Conservation (phyloP, 2,888 invertebrate genomes). For the Cerceris ruficornis region DNA sequence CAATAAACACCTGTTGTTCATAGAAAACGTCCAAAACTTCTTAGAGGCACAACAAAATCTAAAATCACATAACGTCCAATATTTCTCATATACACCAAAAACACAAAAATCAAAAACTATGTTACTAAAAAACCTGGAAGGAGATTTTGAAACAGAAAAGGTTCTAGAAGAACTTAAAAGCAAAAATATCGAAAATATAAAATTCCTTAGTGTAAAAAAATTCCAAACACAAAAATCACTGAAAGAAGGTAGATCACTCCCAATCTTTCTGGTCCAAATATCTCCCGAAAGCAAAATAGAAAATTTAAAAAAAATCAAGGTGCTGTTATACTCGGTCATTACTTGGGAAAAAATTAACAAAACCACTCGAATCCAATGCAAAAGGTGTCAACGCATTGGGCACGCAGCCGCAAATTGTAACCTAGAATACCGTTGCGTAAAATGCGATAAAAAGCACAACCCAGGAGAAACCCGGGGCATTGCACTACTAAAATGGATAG, state of each 20-base stretch:
- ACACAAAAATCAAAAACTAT: conserved; percentile 14
- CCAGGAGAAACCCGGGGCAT: not conserved
- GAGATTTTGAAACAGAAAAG: conserved; percentile 18
- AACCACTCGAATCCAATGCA: too few species aligned
- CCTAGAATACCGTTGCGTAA: too few species aligned
- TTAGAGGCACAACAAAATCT: not conserved
- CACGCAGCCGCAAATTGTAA: too few species aligned
- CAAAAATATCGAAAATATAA: not conserved
- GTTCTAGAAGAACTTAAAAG: not conserved
- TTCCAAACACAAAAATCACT: conserved; percentile 15
- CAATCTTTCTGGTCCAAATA: too few species aligned
- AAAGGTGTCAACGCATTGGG: too few species aligned
- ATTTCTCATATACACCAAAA: too few species aligned
- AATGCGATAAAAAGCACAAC: too few species aligned
- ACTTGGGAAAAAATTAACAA: too few species aligned
- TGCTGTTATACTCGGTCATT: too few species aligned
- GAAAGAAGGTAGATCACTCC: conserved; percentile 20
- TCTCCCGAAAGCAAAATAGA: too few species aligned
- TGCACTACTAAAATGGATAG: conserved; percentile 18
- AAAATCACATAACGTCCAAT: not conserved
- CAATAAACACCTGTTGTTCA: not conserved
- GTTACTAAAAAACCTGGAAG: conserved; percentile 39
- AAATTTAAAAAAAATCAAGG: too few species aligned
- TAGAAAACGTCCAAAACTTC: not conserved
- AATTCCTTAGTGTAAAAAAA: conserved; percentile 27